Conservation (phyloP, 2,113 vertebrate genomes). For the Mirounga angustirostris region DNA sequence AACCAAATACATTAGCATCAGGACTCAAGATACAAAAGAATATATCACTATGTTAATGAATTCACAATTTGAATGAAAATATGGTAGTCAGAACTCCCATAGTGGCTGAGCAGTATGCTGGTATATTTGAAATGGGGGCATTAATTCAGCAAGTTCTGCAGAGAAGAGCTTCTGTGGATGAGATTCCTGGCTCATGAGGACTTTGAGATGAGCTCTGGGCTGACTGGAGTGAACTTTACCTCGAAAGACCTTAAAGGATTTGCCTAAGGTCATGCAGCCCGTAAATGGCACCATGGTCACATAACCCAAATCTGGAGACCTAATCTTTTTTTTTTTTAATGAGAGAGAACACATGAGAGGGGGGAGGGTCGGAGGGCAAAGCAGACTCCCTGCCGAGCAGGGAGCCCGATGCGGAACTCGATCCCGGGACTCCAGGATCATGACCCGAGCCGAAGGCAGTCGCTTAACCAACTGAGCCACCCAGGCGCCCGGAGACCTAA, state of each 20-base stretch:
- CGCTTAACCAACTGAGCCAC: no score
- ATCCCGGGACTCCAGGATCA: no score
- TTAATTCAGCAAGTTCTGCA: neutral
- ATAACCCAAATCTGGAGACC: neutral
- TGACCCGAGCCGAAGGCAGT: no score
- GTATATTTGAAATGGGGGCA: neutral
- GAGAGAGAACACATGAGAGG: no score
- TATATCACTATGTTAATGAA: neutral
- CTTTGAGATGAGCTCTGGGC: neutral
- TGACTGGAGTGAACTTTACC: neutral
- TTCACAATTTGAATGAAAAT: neutral
- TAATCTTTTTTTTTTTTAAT: neutral
- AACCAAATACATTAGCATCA: neutral
- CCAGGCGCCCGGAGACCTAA: neutral
- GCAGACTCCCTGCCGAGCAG: no score
- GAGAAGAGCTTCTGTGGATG: neutral
- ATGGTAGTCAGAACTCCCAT: neutral
- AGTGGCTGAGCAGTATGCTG: neutral
- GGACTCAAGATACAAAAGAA: slow-evolving; percentile 17
- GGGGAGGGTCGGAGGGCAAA: no score
- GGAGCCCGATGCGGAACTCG: no score
- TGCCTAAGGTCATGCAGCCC: neutral
- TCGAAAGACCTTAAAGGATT: slow-evolving; percentile 18
- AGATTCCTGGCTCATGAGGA: neutral
- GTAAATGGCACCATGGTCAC: neutral